These are phyloP conservation scores for Phengaris arion DNA, from an alignment of 2,888 invertebrate genomes.

Conservation along the genomic window DNA sequence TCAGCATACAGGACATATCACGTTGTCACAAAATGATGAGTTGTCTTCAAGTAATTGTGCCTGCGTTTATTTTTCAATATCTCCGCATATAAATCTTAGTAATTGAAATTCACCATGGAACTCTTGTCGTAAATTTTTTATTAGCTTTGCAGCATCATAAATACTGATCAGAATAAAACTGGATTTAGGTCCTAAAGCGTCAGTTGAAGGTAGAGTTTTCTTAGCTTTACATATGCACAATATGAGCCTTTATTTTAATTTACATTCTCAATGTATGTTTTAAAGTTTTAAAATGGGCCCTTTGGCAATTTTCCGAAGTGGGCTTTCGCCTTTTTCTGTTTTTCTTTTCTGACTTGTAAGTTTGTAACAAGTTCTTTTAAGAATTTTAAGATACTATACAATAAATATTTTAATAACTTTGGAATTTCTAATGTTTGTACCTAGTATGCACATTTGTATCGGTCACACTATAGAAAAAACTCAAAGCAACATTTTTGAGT, in stretches of 20 bases:
- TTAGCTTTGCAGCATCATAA: constrained; percentile 23
- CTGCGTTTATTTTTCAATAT: constrained; percentile 28
- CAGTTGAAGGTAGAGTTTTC: background rate
- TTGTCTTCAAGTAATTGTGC: constrained; percentile 25
- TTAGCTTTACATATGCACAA: background rate
- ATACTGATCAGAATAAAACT: constrained; percentile 21
- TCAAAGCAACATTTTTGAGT: too few species aligned
- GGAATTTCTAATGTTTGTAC: too few species aligned
- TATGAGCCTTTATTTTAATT: background rate
- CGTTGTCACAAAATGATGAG: background rate
- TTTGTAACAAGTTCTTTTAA: too few species aligned
- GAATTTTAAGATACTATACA: too few species aligned
- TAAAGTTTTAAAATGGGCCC: background rate
- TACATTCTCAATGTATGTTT: too few species aligned
- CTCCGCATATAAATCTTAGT: constrained; percentile 27
- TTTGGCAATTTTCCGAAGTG: too few species aligned
- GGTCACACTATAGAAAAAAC: too few species aligned
- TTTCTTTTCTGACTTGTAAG: too few species aligned
- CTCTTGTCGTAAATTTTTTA: constrained; percentile 28
- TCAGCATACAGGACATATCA: background rate
- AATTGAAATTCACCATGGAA: constrained; percentile 29
- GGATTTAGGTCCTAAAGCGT: constrained; percentile 9
- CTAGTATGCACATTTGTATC: too few species aligned
- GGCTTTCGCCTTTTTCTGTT: background rate
- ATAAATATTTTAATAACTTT: too few species aligned